Evolutionary conservation across 2,113 vertebrate genomes (phyloP).

Genomic region (Nibea albiflora): DNA sequence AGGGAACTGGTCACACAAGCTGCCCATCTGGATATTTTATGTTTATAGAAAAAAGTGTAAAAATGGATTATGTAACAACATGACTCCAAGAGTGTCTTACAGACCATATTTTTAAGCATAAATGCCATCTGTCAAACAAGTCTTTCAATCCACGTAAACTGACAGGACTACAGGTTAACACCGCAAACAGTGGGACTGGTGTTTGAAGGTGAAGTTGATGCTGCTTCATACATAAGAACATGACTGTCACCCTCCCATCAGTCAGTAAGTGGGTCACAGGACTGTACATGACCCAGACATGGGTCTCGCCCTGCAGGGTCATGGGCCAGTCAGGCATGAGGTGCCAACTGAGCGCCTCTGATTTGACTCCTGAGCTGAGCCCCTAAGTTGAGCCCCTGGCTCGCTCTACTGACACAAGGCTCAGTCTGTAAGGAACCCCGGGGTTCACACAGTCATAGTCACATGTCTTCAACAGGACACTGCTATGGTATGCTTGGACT

Average conservation of each 20-base stretch:
- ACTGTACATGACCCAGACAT: constrained; percentile 86
- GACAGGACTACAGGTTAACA: constrained; percentile 5
- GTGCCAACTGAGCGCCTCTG: constrained; percentile 82
- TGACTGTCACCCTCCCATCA: constrained; percentile 85
- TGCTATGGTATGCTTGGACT: constrained; percentile 22
- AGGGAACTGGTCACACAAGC: background rate
- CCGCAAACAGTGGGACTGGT: background rate
- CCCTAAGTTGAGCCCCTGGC: constrained; percentile 66
- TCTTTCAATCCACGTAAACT: background rate
- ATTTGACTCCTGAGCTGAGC: constrained; percentile 74
- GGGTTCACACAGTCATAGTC: constrained; percentile 68
- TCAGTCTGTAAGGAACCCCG: constrained; percentile 52
- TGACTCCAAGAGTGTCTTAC: background rate
- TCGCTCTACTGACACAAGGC: constrained; percentile 61
- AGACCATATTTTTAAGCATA: background rate
- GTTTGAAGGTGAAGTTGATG: constrained; percentile 61
- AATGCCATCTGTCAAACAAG: background rate
- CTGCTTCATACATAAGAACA: constrained; percentile 41
- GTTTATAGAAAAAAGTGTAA: background rate
- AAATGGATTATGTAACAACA: constrained; percentile 1
- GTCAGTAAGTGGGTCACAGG: constrained; percentile 82
- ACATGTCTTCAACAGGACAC: constrained; percentile 49
- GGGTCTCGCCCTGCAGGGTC: constrained; percentile 88
- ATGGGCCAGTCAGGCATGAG: constrained; percentile 91
- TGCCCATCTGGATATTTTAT: constrained; percentile 3